phyloP scores from a whole-genome alignment of 1,140 invertebrate species.

The Drosophila virilis region DNA sequence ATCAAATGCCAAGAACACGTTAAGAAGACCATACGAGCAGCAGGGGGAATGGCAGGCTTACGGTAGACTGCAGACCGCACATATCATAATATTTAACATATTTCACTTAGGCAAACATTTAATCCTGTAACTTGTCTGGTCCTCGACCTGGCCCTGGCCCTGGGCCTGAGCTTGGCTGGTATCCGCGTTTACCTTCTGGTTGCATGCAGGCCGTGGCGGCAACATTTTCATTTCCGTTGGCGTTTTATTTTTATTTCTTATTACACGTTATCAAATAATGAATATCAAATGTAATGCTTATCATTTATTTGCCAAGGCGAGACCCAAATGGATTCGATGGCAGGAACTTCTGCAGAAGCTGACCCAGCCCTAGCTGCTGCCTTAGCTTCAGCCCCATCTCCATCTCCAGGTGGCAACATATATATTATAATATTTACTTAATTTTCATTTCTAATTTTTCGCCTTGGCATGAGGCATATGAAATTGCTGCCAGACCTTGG shows the following conservation, averaged over 20 bases:
- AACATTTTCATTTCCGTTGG: constrained; percentile 79
- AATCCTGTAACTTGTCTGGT: constrained; percentile 64
- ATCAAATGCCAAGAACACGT: constrained; percentile 56
- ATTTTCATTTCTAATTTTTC: constrained; percentile 82
- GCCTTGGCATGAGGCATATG: constrained; percentile 58
- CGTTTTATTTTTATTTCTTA: constrained; percentile 82
- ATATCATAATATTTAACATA: constrained; percentile 79
- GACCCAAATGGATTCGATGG: constrained; percentile 49
- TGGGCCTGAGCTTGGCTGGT: neutral
- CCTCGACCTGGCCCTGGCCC: neutral
- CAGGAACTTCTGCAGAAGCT: constrained; percentile 14
- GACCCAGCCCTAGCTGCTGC: neutral
- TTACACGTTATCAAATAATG: constrained; percentile 83
- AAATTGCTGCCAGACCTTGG: constrained; percentile 64
- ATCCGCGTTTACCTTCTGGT: constrained; percentile 7
- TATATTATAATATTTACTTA: constrained; percentile 84
- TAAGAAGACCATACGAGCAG: constrained; percentile 3
- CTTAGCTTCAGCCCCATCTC: neutral
- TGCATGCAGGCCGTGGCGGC: constrained; percentile 6
- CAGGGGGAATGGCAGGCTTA: neutral
- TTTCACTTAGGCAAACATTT: constrained; percentile 80
- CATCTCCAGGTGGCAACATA: constrained; percentile 61
- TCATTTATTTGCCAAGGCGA: constrained; percentile 82
- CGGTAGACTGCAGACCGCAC: constrained; percentile 35
- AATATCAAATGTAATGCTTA: constrained; percentile 84